Percentiles rank a stretch among this genome's conserved stretches.
These are phyloP conservation scores for Apocheima hispidaria DNA, from an alignment of 2,888 invertebrate genomes.

Conservation along the genomic window DNA sequence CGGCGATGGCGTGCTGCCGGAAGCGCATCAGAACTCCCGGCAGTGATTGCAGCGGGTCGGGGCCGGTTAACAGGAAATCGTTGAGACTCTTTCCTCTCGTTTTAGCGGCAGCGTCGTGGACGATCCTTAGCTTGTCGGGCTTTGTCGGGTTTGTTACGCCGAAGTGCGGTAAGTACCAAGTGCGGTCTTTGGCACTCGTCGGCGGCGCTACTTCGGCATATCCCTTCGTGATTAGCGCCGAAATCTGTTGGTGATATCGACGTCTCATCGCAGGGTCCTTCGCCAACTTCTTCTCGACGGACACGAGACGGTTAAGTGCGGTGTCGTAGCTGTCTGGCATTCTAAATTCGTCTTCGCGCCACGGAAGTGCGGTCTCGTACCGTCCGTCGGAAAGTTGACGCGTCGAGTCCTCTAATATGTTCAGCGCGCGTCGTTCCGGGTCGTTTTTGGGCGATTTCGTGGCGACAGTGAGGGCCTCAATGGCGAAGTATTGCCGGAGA, in stretches of 20 bases:
- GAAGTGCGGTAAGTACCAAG: not conserved
- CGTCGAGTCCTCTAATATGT: too few relatives aligned
- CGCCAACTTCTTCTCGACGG: not conserved
- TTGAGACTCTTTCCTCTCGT: not conserved
- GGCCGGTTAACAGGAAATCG: not conserved
- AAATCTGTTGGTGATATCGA: not conserved
- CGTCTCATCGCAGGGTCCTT: not conserved
- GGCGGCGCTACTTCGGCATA: not conserved
- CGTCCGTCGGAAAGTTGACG: too few relatives aligned
- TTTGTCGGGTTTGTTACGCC: not conserved
- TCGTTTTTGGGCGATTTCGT: too few relatives aligned
- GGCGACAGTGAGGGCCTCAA: too few relatives aligned
- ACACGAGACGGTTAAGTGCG: too few relatives aligned
- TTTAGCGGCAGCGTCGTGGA: not conserved
- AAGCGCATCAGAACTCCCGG: too few relatives aligned
- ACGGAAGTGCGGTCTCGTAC: too few relatives aligned
- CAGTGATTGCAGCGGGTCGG: not conserved
- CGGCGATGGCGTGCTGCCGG: too few relatives aligned
- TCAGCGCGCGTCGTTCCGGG: too few relatives aligned
- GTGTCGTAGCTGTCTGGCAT: too few relatives aligned
- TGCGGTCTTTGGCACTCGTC: not conserved
- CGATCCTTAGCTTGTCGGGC: not conserved
- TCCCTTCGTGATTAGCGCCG: not conserved
- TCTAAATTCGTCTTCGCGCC: too few relatives aligned
- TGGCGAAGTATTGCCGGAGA: too few relatives aligned